A percentile compares a stretch with the other conserved stretches of the same genome.
Evolutionary conservation across 92 coral and sea anemone genomes (phyloP).

Genomic region (Palythoa grandiflora): DNA sequence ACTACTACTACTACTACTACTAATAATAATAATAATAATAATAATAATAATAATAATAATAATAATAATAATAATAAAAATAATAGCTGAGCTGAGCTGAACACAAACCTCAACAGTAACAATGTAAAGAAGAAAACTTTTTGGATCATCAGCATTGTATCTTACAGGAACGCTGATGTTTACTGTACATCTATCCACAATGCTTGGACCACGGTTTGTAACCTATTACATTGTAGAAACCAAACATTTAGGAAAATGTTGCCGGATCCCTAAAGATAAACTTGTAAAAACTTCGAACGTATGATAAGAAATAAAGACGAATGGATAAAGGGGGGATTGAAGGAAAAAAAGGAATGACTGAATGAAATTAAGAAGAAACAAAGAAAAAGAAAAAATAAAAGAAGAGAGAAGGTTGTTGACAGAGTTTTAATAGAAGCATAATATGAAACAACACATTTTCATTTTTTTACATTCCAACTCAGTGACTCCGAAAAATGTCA

Average conservation of each 20-base stretch:
- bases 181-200: constrained; percentile 24
- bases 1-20: too few relatives aligned
- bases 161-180: constrained; percentile 15
- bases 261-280: background rate
- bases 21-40: too few relatives aligned
- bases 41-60: too few relatives aligned
- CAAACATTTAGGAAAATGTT: background rate
- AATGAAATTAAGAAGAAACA: background rate
- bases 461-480: too few relatives aligned
- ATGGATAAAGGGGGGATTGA: background rate
- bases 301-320: background rate
- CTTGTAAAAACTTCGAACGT: background rate
- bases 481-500: background rate
- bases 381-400: background rate
- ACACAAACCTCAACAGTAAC: constrained; percentile 14
- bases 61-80: too few relatives aligned
- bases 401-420: background rate
- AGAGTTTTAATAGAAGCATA: background rate
- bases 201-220: constrained; percentile 39
- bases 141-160: constrained; percentile 11
- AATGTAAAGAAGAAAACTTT: constrained; percentile 17
- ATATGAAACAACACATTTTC: background rate
- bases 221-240: background rate
- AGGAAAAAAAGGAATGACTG: background rate
- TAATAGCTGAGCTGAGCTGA: background rate